Conservation (phyloP, 2,888 invertebrate species). For the Abrostola triplasia region DNA sequence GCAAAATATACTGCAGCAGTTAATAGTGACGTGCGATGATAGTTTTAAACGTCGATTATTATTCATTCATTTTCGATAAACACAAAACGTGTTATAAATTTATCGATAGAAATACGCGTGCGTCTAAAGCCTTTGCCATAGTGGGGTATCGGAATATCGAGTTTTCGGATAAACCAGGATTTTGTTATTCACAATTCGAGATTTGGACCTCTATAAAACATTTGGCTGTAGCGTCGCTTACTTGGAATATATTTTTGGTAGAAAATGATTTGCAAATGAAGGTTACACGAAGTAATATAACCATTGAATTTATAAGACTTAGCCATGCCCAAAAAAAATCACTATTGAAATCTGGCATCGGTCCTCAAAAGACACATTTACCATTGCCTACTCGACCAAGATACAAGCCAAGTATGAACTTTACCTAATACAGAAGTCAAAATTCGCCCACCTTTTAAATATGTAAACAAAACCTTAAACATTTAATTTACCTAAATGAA, state of each 20-base stretch:
- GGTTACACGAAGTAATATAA: neutral
- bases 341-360: too few relatives aligned
- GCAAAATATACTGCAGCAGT: neutral
- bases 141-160: slow-evolving; percentile 23
- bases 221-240: slow-evolving; percentile 23
- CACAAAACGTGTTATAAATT: slow-evolving; percentile 21
- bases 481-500: slow-evolving; percentile 57
- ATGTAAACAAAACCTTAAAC: slow-evolving; percentile 21
- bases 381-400: too few relatives aligned
- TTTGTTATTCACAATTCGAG: slow-evolving; percentile 36
- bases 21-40: slow-evolving; percentile 16
- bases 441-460: neutral
- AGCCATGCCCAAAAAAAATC: too few relatives aligned
- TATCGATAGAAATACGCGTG: slow-evolving; percentile 17
- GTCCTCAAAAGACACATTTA: too few relatives aligned
- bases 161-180: slow-evolving; percentile 16
- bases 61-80: slow-evolving; percentile 32
- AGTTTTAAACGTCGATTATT: slow-evolving; percentile 27
- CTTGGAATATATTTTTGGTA: neutral
- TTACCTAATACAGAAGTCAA: too few relatives aligned
- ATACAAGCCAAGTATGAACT: too few relatives aligned
- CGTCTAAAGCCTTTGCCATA: slow-evolving; percentile 11
- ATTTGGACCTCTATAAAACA: slow-evolving; percentile 19
- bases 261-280: slow-evolving; percentile 1
- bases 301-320: too few relatives aligned